phyloP scores from a whole-genome alignment of 2,113 vertebrate genomes.

The Leucopternis melanops region DNA sequence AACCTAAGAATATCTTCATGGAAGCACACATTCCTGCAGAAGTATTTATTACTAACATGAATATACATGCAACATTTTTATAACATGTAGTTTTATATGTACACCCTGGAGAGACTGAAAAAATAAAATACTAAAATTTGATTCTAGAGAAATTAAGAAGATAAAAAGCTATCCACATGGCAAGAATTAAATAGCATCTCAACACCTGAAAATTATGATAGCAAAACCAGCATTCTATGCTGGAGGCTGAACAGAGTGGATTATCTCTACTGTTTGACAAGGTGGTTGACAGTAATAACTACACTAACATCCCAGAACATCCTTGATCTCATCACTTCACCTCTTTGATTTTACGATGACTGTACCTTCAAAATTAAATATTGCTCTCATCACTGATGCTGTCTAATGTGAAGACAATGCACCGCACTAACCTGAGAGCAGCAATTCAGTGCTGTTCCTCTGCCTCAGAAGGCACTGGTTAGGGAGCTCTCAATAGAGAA shows the following conservation, averaged over 20 bases:
- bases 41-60: background rate
- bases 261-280: conserved; percentile 42
- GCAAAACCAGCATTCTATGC: background rate
- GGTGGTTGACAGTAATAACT: conserved; percentile 52
- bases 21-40: background rate
- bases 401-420: conserved; percentile 17
- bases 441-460: background rate
- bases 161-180: background rate
- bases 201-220: conserved; percentile 9
- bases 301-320: conserved; percentile 13
- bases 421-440: background rate
- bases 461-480: background rate
- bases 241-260: conserved; percentile 8
- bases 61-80: background rate
- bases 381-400: conserved; percentile 31
- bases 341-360: conserved; percentile 43
- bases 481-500: conserved; percentile 25
- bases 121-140: background rate
- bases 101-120: background rate
- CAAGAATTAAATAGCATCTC: background rate
- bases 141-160: background rate
- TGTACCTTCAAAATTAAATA: conserved; percentile 39
- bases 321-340: conserved; percentile 45
- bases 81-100: background rate
- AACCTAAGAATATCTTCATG: background rate